Evolutionary conservation across 2,113 vertebrate genomes (phyloP).

Genomic region (Atherinomorus stipes): DNA sequence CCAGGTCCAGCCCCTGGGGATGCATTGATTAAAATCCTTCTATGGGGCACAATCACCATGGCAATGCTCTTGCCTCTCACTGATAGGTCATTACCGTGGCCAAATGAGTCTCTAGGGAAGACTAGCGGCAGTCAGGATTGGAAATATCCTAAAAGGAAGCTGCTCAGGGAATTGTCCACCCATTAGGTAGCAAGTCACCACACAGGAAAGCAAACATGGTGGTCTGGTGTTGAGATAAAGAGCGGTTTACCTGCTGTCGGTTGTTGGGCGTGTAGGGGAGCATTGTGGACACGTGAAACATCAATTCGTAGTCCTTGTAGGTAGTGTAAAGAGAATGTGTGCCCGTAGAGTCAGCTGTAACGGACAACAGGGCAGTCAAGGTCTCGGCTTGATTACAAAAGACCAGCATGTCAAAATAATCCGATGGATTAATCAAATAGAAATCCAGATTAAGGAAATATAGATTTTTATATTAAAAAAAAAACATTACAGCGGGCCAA

Average conservation of each 20-base stretch:
- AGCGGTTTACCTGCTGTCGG: constrained; percentile 88
- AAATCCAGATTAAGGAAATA: constrained; percentile 22
- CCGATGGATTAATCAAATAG: constrained; percentile 12
- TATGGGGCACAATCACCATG: constrained; percentile 60
- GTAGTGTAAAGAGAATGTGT: constrained; percentile 98
- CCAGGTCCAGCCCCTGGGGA: constrained; percentile 45
- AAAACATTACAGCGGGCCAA: not conserved
- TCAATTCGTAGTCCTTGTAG: constrained; percentile 98
- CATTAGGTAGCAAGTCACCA: constrained; percentile 6
- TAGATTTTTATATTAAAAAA: not conserved
- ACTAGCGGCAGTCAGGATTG: constrained; percentile 48
- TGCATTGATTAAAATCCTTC: constrained; percentile 67
- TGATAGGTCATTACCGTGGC: constrained; percentile 68
- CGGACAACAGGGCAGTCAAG: constrained; percentile 25
- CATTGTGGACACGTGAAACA: constrained; percentile 98
- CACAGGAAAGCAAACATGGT: constrained; percentile 10
- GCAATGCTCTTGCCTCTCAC: constrained; percentile 50
- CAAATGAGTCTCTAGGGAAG: constrained; percentile 60
- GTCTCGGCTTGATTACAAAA: constrained; percentile 10
- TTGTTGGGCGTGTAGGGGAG: constrained; percentile 97
- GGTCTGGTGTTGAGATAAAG: not conserved
- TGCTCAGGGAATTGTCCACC: constrained; percentile 45
- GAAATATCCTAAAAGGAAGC: constrained; percentile 47
- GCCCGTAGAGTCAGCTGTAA: constrained; percentile 95
- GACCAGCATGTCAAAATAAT: not conserved